Evolutionary conservation across 2,888 invertebrate species (phyloP).

Genomic region (Synergus japonicus): DNA sequence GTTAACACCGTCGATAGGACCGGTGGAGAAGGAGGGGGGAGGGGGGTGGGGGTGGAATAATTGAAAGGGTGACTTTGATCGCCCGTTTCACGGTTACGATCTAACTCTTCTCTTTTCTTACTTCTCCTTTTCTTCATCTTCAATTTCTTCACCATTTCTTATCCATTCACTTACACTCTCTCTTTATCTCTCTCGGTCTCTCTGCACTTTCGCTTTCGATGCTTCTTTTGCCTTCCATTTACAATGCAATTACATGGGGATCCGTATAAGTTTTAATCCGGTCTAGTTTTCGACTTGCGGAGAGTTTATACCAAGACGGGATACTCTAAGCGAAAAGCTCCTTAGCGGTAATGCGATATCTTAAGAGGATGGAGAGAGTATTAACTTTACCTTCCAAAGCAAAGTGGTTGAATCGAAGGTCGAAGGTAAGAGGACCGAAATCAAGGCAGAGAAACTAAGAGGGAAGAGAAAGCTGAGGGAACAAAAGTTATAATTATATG

Average conservation of each 20-base stretch:
- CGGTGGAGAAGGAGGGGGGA: neutral
- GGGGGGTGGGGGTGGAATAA: neutral
- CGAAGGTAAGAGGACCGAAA: conserved; percentile 42
- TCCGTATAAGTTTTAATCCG: conserved; percentile 66
- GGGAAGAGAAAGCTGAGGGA: conserved; percentile 26
- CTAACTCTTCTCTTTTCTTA: conserved; percentile 41
- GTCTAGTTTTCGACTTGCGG: conserved; percentile 63
- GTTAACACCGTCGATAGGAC: neutral
- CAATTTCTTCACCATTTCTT: conserved; percentile 51
- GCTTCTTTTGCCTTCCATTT: conserved; percentile 46
- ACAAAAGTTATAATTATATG: conserved; percentile 40
- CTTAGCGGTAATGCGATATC: conserved; percentile 69
- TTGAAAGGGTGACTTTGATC: conserved; percentile 4
- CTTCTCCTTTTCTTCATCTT: conserved; percentile 44
- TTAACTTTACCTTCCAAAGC: conserved; percentile 49
- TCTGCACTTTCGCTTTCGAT: conserved; percentile 40
- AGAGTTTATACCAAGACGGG: conserved; percentile 58
- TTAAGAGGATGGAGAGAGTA: conserved; percentile 62
- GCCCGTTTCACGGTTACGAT: conserved; percentile 5
- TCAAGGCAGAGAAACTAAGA: conserved; percentile 47
- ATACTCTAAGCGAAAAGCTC: conserved; percentile 64
- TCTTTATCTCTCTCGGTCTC: too few relatives aligned
- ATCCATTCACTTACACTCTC: conserved; percentile 31
- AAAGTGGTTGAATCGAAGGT: conserved; percentile 40
- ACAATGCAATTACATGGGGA: conserved; percentile 62